phyloP scores from a whole-genome alignment of 92 coral and sea anemone species.

The Chrysogorgia sp. region DNA sequence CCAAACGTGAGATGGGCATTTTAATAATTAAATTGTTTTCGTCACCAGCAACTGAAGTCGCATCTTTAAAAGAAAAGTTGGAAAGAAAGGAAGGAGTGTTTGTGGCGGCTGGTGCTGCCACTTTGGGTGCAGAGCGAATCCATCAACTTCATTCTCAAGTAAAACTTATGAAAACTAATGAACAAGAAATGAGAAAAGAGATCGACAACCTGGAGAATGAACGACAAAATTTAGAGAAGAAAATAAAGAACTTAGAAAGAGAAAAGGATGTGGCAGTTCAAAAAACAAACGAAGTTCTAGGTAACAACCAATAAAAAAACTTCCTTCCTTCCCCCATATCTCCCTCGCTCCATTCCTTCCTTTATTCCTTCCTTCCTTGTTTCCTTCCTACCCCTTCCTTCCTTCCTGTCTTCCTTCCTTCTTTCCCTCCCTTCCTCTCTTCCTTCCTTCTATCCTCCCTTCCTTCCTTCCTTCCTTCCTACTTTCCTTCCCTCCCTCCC shows the following conservation, averaged over 20 bases:
- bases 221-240: constrained; percentile 68
- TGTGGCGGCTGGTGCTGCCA: constrained; percentile 81
- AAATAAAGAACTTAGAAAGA: constrained; percentile 69
- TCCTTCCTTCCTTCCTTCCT: neutral
- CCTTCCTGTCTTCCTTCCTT: too few relatives aligned
- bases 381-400: neutral
- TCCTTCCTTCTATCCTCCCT: neutral
- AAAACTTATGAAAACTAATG: constrained; percentile 68
- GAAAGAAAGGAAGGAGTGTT: constrained; percentile 75
- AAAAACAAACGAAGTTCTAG: constrained; percentile 70
- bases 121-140: constrained; percentile 92
- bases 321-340: neutral
- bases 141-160: constrained; percentile 85
- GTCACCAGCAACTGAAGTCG: constrained; percentile 82
- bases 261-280: constrained; percentile 84
- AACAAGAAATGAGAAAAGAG: constrained; percentile 76
- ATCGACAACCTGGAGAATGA: constrained; percentile 76
- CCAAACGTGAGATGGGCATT: neutral
- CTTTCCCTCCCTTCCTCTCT: neutral
- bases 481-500: neutral
- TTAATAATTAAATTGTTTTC: neutral
- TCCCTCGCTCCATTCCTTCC: neutral
- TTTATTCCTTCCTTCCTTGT: neutral
- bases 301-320: constrained; percentile 29
- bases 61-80: constrained; percentile 76